Conservation (phyloP, 2,113 vertebrate genomes). For the Trinectes maculatus region DNA sequence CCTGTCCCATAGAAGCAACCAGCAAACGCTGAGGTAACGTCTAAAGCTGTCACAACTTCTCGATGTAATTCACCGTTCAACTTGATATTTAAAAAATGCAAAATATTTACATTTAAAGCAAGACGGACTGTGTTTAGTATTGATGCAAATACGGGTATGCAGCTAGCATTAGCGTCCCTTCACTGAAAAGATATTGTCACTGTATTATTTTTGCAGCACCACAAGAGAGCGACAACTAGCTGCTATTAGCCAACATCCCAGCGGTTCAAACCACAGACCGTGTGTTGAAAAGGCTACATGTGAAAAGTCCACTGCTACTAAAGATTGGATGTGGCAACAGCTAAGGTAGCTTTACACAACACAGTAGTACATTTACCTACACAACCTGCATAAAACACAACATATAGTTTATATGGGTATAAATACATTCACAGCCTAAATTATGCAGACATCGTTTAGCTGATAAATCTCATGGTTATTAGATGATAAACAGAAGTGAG, state of each 20-base stretch:
- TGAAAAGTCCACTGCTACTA: too few species aligned
- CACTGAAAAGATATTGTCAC: too few species aligned
- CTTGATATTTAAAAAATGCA: background rate
- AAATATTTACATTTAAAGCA: background rate
- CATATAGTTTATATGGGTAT: too few species aligned
- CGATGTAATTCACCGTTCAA: background rate
- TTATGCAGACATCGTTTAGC: too few species aligned
- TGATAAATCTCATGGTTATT: too few species aligned
- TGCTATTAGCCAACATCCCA: background rate
- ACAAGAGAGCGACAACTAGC: conserved; percentile 36
- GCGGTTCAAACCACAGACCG: background rate
- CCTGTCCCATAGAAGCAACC: conserved; percentile 1
- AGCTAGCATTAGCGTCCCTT: background rate
- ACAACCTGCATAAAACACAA: background rate
- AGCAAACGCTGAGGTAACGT: conserved; percentile 1
- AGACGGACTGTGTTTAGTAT: too few species aligned
- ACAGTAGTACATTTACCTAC: background rate
- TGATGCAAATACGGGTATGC: background rate
- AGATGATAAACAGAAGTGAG: too few species aligned
- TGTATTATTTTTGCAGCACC: conserved; percentile 16
- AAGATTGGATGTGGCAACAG: background rate
- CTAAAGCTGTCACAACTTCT: background rate
- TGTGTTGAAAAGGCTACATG: background rate
- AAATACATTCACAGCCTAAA: background rate
- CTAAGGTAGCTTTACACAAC: background rate